Evolutionary conservation across 2,888 invertebrate species (phyloP).

Genomic region (Leptarthrus brevirostris): DNA sequence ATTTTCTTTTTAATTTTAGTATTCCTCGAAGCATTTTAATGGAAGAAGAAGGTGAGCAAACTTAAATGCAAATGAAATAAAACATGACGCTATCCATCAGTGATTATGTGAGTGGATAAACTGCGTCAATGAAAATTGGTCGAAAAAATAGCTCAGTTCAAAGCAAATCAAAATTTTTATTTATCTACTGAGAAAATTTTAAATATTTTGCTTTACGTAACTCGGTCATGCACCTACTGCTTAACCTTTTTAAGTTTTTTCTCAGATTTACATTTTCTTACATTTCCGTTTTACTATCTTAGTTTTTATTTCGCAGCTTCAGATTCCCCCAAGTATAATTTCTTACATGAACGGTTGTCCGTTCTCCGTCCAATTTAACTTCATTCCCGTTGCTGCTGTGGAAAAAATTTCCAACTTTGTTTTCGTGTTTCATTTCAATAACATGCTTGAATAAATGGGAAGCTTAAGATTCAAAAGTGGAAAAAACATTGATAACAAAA

Average conservation of each 20-base stretch:
- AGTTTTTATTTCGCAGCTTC: no score
- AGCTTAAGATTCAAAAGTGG: constrained; percentile 31
- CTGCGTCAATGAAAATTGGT: no score
- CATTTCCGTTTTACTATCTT: not conserved
- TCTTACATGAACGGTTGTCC: not conserved
- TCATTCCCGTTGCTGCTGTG: not conserved
- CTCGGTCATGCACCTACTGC: not conserved
- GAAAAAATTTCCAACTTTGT: not conserved
- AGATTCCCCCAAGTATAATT: not conserved
- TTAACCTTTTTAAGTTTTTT: not conserved
- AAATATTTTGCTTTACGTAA: not conserved
- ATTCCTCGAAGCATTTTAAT: no score
- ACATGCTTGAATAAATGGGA: constrained; percentile 31
- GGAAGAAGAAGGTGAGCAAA: no score
- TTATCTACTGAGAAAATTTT: not conserved
- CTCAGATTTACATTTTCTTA: not conserved
- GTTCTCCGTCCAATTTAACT: not conserved
- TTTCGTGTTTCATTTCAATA: not conserved
- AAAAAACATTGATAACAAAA: constrained; percentile 31
- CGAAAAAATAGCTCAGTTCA: no score
- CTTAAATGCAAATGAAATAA: no score
- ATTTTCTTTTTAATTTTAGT: no score
- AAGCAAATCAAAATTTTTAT: no score
- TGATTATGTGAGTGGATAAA: no score
- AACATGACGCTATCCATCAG: no score